These are phyloP conservation scores for Sceloporus undulatus DNA, from an alignment of 2,113 vertebrate species.

Conservation along the genomic window DNA sequence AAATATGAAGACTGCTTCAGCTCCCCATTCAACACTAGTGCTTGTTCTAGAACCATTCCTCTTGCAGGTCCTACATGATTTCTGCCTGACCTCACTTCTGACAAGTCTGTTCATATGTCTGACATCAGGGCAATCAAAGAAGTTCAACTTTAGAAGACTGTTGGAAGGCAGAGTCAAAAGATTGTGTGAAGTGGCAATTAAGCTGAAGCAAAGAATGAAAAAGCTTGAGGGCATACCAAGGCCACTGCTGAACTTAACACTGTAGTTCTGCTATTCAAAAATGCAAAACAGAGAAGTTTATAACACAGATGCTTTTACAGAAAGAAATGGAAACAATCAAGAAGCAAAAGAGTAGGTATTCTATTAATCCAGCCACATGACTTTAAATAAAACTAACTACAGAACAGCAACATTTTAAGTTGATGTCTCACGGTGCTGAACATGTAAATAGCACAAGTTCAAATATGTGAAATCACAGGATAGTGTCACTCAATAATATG, in stretches of 20 bases:
- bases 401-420: neutral
- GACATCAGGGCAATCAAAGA: neutral
- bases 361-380: slow-evolving; percentile 25
- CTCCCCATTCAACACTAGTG: neutral
- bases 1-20: neutral
- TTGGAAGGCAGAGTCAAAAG: neutral
- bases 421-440: slow-evolving; percentile 20
- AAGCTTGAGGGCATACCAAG: neutral
- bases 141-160: neutral
- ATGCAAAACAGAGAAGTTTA: slow-evolving; percentile 1
- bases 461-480: slow-evolving; percentile 9
- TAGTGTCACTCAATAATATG: slow-evolving; percentile 27
- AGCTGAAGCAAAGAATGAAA: too few species aligned
- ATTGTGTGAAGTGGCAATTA: neutral
- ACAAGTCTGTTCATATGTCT: neutral
- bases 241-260: neutral
- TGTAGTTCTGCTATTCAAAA: neutral
- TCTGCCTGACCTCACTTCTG: neutral
- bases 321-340: slow-evolving; percentile 53
- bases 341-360: slow-evolving; percentile 39
- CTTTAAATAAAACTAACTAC: slow-evolving; percentile 3
- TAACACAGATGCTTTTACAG: slow-evolving; percentile 43
- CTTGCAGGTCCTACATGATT: neutral
- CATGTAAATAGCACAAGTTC: slow-evolving; percentile 10
- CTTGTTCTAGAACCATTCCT: neutral